Conservation (phyloP, 1,140 invertebrate genomes). For the Phthorimaea operculella region DNA sequence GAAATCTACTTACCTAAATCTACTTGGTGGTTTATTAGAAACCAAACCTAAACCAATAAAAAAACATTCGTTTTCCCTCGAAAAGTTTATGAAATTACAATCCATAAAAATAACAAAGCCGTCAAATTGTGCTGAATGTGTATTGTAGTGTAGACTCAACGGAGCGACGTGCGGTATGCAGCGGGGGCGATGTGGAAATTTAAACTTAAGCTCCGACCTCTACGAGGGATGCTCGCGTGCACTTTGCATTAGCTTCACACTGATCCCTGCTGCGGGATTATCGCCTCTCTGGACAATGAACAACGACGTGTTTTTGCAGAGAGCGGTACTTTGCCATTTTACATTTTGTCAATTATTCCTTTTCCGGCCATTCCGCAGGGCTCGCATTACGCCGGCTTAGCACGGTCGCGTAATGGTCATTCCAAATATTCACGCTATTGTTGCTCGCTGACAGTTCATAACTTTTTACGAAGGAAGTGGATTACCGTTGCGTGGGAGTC, state of each 20-base stretch:
- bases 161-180: background rate
- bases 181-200: slow-evolving; percentile 41
- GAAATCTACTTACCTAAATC: too few relatives aligned
- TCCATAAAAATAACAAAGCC: slow-evolving; percentile 19
- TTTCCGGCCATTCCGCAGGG: slow-evolving; percentile 10
- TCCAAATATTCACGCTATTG: slow-evolving; percentile 20
- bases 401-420: slow-evolving; percentile 26
- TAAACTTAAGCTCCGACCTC: slow-evolving; percentile 38
- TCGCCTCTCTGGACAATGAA: background rate
- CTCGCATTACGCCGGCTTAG: slow-evolving; percentile 19
- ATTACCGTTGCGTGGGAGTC: slow-evolving; percentile 6
- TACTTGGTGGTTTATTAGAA: too few relatives aligned
- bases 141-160: background rate
- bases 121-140: slow-evolving; percentile 30
- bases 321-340: background rate
- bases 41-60: too few relatives aligned
- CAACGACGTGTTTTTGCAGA: background rate
- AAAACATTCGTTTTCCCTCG: too few relatives aligned
- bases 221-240: slow-evolving; percentile 16
- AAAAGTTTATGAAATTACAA: too few relatives aligned
- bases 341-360: slow-evolving; percentile 22
- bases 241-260: slow-evolving; percentile 9
- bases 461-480: background rate
- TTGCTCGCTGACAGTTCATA: slow-evolving; percentile 4
- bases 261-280: background rate